Base-by-base conservation (phyloP, 1,140 invertebrate genomes). In the Drosophila nannoptera region DNA sequence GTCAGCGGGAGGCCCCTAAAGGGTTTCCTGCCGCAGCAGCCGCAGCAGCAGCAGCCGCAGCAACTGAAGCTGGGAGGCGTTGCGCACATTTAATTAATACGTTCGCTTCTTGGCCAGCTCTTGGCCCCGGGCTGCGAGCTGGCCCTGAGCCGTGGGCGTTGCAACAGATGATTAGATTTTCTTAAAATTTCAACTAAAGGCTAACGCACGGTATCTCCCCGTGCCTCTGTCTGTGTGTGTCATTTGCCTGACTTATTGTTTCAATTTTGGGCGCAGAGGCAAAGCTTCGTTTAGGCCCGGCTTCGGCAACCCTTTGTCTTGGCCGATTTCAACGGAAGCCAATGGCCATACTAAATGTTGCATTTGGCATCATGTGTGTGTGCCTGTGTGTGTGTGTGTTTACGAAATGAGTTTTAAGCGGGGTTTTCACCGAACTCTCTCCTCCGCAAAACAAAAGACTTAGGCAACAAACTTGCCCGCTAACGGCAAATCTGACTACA, bases 1-100 rank as follows among this genome's bases (percentile, higher is more conserved):
- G 54, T 43, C 73, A 73, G 73, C 73, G 70, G 73, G 73, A 73
- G 61, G 55, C 66, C 70, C 70, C 69, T 73, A 75, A 75, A 75
- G 73, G 73, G 69, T 73, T 75, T 62, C 45, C 55, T 56, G 40
- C n/a, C n/a, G 40, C n/a, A 2, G 46, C 22, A 66, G 43, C 33
- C 46, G 42, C 40, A 48, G 35, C 9, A 9, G 42, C 40, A 46
- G 40, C 36, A 12, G 56, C 45, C 43, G 38, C 8, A 42, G 49
- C 29, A n/a, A 48, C 45, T n/a, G 35, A 77, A 86, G 48, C 63
- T 73, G 72, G 81, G 61, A 78, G 86, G 86, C 86, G 86, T 88
- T 81, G 75, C 87, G 77, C 84, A 78, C 77, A 82, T 88, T 88
- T 88, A 88, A 88, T 88, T 88, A 88, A 88, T 88, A 88, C 81